Base-by-base conservation (phyloP, 1,140 invertebrate genomes). In the Penaeus vannamei region DNA sequence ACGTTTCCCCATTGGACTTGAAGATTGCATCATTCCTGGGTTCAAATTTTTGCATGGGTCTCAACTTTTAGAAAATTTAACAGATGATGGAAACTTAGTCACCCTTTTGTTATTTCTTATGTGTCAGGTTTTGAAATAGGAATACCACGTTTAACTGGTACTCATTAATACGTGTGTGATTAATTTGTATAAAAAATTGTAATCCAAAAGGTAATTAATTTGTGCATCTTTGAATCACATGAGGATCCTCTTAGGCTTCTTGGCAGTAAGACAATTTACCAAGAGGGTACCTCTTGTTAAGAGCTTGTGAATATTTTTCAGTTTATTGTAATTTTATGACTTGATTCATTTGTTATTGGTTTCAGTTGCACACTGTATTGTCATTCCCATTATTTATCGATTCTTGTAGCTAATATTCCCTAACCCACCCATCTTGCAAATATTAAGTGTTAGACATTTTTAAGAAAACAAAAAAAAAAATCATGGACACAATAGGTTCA, bases 311-410 rank as follows among this genome's bases (percentile, higher is more conserved):
- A 46, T 85, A 12, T 80, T n/a, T 60, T 84, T 82, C 80, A 89
- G 79, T 76, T 42, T 89, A 26, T 84, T 84, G 87, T 89, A 84
- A 84, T 84, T 85, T 62, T 79, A 53, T 85, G 69, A 61, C 59
- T 80, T 89, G 87, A 89, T 89, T 89, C 81, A 84, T 79, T 79
- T 66, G 82, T 89, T 84, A 84, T 89, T 85, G 87, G 87, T 87
- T 81, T 87, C 87, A 89, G 66, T 89, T 89, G 87, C 87, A 89
- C 87, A 89, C 46, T 80, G 87, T 84, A 89, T 42, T 80, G 87
- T 84, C 87, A 89, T 89, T 89, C 82, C 87, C 87, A 89, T 89
- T 89, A 89, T 89, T 89, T 89, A 89, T 89, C 83, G 79, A 84
- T 62, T 87, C 60, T 81, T 77, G 87, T 89, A 89, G 72, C 76